Evolutionary conservation across 2,888 invertebrate genomes (phyloP), one percentile per base, ranked within the genome.

Genomic region (Autographa gamma): DNA sequence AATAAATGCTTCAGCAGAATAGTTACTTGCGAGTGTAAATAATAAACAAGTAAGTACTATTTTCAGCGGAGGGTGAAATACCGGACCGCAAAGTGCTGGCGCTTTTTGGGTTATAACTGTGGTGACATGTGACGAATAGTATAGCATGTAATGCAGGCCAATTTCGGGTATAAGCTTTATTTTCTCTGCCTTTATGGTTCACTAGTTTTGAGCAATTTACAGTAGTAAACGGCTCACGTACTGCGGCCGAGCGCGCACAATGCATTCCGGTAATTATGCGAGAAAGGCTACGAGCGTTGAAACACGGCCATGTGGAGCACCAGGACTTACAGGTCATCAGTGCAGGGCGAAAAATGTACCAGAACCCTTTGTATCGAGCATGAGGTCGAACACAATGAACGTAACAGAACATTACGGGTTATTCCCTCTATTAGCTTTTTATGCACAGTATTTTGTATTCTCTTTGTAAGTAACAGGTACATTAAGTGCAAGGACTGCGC

Each of bases 201-300:
- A 86, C 84, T 89, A 90, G 88, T 88, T 90, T 89, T 86, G 85
- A 87, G 85, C 85, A 91, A 91, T 93, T 93, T 88, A 86, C 88
- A 86, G 83, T 80, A 83, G 86, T 89, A 91, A 91, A 89, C 90
- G 88, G 88, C 77, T 86, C 91, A 91, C 91, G 90, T 91, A 88
- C 85, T 88, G 88, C 80, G 88, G 87, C 83, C 79, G 85, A 80
- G 73, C 80, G 85, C 85, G 85, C 87, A 93, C 93, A 93, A 94
- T 95, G 92, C 92, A 91, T 90, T 91, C 87, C 91, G 89, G 92
- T 93, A 92, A 94, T 95, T 94, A 93, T 91, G 89, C 89, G 88
- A 89, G 88, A 91, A 91, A 91, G 87, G 88, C 89, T 87, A 88
- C 86, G 84, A 86, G 84, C 85, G 76, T 82, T 86, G 85, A 88